Conservation (phyloP, 2,797 vertebrate species). For the Myripristis jacobus region DNA sequence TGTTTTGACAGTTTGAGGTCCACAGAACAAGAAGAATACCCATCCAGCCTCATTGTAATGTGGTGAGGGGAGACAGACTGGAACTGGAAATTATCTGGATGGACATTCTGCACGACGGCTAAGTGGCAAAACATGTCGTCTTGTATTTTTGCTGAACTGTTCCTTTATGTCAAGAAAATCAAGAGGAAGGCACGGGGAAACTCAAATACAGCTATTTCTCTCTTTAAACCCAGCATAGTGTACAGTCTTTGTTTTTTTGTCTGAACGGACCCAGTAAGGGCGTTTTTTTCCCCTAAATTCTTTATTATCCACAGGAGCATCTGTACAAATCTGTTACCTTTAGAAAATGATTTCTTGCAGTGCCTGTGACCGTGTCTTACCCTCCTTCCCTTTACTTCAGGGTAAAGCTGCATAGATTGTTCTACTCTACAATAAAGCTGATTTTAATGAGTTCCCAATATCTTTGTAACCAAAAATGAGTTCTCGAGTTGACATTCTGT, state of each 20-base stretch:
- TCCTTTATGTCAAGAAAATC: too few relatives aligned
- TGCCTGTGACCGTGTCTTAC: constrained; percentile 11
- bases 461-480: neutral
- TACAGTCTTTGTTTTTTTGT: neutral
- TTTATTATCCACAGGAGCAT: neutral
- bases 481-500: too few relatives aligned
- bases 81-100: too few relatives aligned
- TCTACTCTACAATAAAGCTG: neutral
- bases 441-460: neutral
- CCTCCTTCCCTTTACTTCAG: neutral
- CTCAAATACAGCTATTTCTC: neutral
- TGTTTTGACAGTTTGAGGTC: too few relatives aligned
- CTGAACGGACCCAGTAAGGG: neutral
- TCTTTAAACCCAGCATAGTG: constrained; percentile 4
- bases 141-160: too few relatives aligned
- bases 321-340: constrained; percentile 14
- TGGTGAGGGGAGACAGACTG: too few relatives aligned
- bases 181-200: too few relatives aligned
- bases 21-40: too few relatives aligned
- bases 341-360: constrained; percentile 32
- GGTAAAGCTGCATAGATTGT: neutral
- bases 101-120: too few relatives aligned
- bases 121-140: too few relatives aligned
- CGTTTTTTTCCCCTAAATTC: constrained; percentile 10
- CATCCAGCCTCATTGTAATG: too few relatives aligned